A percentile compares a stretch with the other conserved stretches of the same genome.
These are phyloP conservation scores for Pyrgus malvae DNA, from an alignment of 2,888 invertebrate species.

Conservation along the genomic window DNA sequence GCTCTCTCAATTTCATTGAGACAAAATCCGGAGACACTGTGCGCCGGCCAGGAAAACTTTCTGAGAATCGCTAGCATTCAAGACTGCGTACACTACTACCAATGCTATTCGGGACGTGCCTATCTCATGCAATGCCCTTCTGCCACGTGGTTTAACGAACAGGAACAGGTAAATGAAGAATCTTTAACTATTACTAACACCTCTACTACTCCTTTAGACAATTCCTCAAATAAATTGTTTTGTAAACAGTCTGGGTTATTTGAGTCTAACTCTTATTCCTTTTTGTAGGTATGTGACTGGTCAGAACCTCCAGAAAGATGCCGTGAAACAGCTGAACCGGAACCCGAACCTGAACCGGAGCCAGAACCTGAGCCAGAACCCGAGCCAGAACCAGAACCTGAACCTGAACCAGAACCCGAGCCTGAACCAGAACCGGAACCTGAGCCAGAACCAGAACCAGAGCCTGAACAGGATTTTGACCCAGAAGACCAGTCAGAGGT, in stretches of 20 bases:
- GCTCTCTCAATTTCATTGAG: conserved; percentile 67
- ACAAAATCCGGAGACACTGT: conserved; percentile 74
- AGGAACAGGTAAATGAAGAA: conserved; percentile 55
- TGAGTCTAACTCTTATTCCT: neutral
- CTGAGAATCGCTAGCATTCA: conserved; percentile 63
- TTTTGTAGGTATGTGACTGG: conserved; percentile 62
- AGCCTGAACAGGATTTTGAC: conserved; percentile 9
- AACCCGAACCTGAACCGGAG: conserved; percentile 59
- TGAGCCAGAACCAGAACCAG: conserved; percentile 52
- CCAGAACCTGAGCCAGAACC: conserved; percentile 62
- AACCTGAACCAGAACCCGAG: conserved; percentile 42
- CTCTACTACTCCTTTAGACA: too few species aligned
- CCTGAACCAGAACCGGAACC: conserved; percentile 61
- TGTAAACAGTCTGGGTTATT: too few species aligned
- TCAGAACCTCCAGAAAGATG: conserved; percentile 54
- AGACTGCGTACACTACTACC: conserved; percentile 68
- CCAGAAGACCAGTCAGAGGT: neutral
- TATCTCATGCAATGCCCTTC: conserved; percentile 70
- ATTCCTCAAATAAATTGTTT: too few species aligned
- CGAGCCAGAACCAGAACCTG: conserved; percentile 41
- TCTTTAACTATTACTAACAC: too few species aligned
- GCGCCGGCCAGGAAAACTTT: conserved; percentile 72
- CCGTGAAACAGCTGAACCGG: conserved; percentile 51
- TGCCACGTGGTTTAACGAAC: conserved; percentile 71
- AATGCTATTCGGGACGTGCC: conserved; percentile 67